These are phyloP conservation scores for Dinomys branickii DNA, from an alignment of 2,113 vertebrate genomes.

Conservation along the genomic window DNA sequence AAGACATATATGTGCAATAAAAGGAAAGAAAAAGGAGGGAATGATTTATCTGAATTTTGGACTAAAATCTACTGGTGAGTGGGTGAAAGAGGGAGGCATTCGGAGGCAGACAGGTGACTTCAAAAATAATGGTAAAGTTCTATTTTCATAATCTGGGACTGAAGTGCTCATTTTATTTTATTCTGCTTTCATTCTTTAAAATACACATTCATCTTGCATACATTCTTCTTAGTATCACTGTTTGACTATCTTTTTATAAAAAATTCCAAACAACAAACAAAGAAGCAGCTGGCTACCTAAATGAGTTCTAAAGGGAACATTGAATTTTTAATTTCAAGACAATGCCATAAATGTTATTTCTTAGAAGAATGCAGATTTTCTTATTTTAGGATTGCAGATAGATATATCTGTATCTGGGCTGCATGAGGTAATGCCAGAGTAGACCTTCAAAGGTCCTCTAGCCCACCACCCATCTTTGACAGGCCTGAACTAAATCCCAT, in stretches of 20 bases:
- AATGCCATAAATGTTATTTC: not conserved
- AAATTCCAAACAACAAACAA: conserved; percentile 24
- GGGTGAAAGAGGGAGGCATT: not conserved
- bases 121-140: not conserved
- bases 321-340: conserved; percentile 11
- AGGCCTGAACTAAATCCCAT: not conserved
- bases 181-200: conserved; percentile 25
- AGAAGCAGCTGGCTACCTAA: not conserved
- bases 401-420: not conserved
- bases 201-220: not conserved
- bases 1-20: not conserved
- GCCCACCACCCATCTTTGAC: not conserved
- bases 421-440: not conserved
- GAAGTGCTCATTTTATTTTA: conserved; percentile 25
- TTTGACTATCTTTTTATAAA: not conserved
- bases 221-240: not conserved
- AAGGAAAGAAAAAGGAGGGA: not conserved
- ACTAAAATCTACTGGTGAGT: not conserved
- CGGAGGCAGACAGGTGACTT: not conserved
- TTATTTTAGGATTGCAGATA: not conserved
- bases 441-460: not conserved
- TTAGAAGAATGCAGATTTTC: conserved; percentile 40
- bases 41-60: conserved; percentile 10
- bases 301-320: not conserved
- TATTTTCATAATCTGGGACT: conserved; percentile 24